Conservation (phyloP, 2,113 vertebrate genomes). For the Odocoileus hemionus region DNA sequence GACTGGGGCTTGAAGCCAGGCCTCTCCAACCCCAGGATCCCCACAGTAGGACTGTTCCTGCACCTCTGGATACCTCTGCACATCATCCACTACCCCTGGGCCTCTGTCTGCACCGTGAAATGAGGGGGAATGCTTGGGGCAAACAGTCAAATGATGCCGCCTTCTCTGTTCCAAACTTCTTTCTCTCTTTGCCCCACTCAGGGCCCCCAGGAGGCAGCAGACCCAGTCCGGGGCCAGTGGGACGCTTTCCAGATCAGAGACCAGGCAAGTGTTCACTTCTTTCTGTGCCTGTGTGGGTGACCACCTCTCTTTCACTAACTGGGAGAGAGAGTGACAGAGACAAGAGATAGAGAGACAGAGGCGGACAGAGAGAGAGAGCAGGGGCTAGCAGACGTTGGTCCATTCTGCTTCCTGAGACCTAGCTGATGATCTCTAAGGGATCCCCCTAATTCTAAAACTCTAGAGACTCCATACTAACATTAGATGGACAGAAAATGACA, state of each 20-base stretch:
- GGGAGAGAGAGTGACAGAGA: neutral
- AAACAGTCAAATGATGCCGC: fast-evolving
- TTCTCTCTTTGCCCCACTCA: constrained; percentile 3
- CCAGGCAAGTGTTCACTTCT: constrained; percentile 65
- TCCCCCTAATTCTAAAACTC: neutral
- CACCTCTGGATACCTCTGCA: neutral
- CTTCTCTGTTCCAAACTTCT: neutral
- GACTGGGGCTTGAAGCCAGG: too few species aligned
- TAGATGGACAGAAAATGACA: neutral
- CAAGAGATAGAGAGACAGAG: neutral
- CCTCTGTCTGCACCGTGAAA: neutral
- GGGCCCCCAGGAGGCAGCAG: constrained; percentile 57
- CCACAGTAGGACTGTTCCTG: fast-evolving
- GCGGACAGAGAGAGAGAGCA: neutral
- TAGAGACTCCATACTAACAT: fast-evolving
- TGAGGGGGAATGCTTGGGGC: too few species aligned
- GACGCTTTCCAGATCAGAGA: constrained; percentile 72
- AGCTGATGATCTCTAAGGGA: neutral
- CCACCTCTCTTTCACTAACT: neutral
- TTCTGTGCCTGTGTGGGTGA: fast-evolving
- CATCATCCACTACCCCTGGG: neutral
- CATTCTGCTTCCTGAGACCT: neutral
- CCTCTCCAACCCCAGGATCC: neutral
- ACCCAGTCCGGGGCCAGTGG: fast-evolving
- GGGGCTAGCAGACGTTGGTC: neutral